phyloP scores from a whole-genome alignment of 2,113 vertebrate species.

The Pardalotus punctatus region DNA sequence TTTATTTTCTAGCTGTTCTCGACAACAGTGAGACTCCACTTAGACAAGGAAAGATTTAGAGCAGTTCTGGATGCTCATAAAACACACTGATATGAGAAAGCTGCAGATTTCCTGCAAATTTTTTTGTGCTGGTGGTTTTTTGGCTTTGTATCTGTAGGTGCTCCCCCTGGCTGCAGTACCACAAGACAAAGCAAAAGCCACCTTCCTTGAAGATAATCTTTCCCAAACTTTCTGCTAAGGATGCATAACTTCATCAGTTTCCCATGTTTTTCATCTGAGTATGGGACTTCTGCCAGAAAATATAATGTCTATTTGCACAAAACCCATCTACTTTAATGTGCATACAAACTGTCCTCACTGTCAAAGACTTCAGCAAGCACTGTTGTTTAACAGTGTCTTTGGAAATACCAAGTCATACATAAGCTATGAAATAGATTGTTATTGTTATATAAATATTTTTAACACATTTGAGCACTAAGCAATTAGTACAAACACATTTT shows the following conservation, averaged over 20 bases:
- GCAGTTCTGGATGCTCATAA: not conserved
- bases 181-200: not conserved
- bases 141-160: not conserved
- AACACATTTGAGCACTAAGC: not conserved
- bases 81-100: not conserved
- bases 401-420: conserved; percentile 14
- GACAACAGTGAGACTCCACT: not conserved
- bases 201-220: not conserved
- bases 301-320: not conserved
- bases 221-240: not conserved
- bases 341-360: not conserved
- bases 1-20: not conserved
- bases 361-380: not conserved
- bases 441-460: conserved; percentile 24
- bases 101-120: not conserved
- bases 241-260: not conserved
- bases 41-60: not conserved
- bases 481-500: not conserved
- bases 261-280: not conserved
- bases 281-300: not conserved
- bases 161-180: not conserved
- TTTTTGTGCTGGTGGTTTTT: not conserved
- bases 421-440: conserved; percentile 27
- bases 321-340: not conserved
- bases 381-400: not conserved